Conservation (phyloP, 2,797 vertebrate species). For the Morus bassanus region DNA sequence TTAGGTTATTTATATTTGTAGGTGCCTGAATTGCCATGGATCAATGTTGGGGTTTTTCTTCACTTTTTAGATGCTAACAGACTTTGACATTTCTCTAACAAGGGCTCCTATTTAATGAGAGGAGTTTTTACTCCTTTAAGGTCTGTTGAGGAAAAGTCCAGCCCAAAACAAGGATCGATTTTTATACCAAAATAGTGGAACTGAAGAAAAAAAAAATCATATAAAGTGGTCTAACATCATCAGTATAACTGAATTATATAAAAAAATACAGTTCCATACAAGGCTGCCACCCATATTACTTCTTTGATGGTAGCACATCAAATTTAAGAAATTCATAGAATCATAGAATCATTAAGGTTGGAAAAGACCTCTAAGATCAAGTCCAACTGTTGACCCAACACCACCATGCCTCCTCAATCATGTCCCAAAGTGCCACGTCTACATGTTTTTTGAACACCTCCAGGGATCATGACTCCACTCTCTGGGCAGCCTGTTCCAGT, state of each 20-base stretch:
- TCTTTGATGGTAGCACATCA: neutral
- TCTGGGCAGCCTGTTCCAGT: too few relatives aligned
- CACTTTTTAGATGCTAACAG: neutral
- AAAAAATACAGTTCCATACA: neutral
- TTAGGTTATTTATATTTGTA: neutral
- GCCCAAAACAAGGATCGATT: neutral
- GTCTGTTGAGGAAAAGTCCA: neutral
- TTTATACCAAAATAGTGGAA: neutral
- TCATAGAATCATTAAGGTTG: too few relatives aligned
- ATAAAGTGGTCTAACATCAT: neutral
- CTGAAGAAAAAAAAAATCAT: neutral
- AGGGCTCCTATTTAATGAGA: neutral
- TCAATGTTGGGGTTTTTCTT: neutral
- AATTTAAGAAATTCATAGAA: neutral
- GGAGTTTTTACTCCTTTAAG: neutral
- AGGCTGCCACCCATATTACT: neutral
- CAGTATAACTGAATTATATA: neutral
- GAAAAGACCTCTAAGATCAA: too few relatives aligned
- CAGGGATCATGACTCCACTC: too few relatives aligned
- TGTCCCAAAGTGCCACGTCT: too few relatives aligned
- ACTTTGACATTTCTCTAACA: neutral
- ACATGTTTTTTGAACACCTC: too few relatives aligned
- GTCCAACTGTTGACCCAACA: too few relatives aligned
- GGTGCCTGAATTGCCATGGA: neutral
- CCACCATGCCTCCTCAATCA: too few relatives aligned